Percentiles rank a stretch among this genome's conserved stretches.
These are phyloP conservation scores for Melinopterus prodromus DNA, from an alignment of 2,888 invertebrate species.

Conservation along the genomic window DNA sequence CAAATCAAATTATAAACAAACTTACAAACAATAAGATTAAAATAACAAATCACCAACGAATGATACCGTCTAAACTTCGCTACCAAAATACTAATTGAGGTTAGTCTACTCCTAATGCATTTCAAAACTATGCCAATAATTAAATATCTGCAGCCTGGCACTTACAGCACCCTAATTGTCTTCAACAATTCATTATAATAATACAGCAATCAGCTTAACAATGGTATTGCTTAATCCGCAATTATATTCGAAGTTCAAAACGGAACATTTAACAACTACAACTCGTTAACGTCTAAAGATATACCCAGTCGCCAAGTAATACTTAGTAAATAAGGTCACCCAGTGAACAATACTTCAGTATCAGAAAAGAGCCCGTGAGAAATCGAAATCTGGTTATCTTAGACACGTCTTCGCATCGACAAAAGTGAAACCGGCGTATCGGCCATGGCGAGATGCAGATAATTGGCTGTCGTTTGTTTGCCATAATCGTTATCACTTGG, in stretches of 20 bases:
- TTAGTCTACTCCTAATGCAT: no score
- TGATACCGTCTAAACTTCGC: no score
- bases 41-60: no score
- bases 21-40: no score
- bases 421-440: neutral
- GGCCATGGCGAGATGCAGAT: neutral
- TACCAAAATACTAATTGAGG: no score
- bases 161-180: neutral
- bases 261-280: neutral
- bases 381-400: neutral
- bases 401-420: neutral
- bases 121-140: no score
- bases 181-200: neutral
- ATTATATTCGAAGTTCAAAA: neutral
- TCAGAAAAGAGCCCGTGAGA: neutral
- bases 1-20: no score
- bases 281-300: neutral
- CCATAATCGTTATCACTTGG: neutral
- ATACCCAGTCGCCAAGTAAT: neutral
- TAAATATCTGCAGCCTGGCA: no score
- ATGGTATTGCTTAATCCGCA: neutral
- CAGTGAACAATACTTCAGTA: neutral
- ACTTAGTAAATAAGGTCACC: neutral
- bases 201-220: neutral
- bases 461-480: neutral